phyloP scores from a whole-genome alignment of 2,888 invertebrate genomes.

The Oasisia sp. region DNA sequence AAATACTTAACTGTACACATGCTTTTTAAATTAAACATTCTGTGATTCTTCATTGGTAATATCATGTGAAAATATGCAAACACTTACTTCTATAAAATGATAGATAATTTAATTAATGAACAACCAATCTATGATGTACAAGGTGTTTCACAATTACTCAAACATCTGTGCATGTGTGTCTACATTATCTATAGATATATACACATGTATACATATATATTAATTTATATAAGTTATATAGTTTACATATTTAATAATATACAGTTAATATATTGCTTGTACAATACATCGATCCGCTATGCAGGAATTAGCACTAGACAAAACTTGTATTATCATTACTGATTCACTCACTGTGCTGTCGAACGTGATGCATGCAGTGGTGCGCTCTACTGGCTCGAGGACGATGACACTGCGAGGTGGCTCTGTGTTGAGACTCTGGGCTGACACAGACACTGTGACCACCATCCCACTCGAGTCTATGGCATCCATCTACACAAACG shows the following conservation, averaged over 20 bases:
- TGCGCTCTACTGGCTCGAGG: conserved; percentile 76
- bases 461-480: conserved; percentile 70
- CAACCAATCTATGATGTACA: not conserved
- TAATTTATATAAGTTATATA: too few relatives aligned
- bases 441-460: conserved; percentile 76
- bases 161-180: not conserved
- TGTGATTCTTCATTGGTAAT: not conserved
- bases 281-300: too few relatives aligned
- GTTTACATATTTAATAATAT: too few relatives aligned
- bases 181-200: too few relatives aligned
- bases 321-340: too few relatives aligned
- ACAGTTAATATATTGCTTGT: too few relatives aligned
- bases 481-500: conserved; percentile 71
- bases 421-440: conserved; percentile 64
- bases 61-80: not conserved
- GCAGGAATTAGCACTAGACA: too few relatives aligned
- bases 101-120: not conserved
- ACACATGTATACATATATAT: too few relatives aligned
- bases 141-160: not conserved
- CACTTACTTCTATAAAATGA: not conserved
- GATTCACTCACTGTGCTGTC: conserved; percentile 50
- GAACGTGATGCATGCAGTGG: conserved; percentile 70
- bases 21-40: too few relatives aligned
- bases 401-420: conserved; percentile 72
- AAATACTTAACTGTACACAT: too few relatives aligned